Evolutionary conservation across 53 echinoderm and acorn worm genomes (phyloP).

Genomic region (Holothuria leucospilota): DNA sequence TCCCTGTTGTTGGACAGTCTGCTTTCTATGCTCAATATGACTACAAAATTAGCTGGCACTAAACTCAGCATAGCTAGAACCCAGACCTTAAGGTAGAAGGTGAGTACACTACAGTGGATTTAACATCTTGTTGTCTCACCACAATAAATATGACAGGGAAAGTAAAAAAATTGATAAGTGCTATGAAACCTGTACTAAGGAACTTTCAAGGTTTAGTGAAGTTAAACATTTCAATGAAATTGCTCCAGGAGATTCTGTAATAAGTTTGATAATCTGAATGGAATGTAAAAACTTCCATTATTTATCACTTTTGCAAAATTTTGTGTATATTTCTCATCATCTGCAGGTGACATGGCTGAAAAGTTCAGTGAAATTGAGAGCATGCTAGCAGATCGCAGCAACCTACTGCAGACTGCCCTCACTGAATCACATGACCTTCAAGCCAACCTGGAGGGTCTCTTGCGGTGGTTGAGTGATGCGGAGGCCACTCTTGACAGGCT

Average conservation of each 20-base stretch:
- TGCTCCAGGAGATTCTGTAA: not conserved
- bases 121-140: too few species aligned
- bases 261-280: not conserved
- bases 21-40: too few species aligned
- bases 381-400: constrained; percentile 87
- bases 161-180: too few species aligned
- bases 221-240: not conserved
- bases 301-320: not conserved
- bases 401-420: constrained; percentile 92
- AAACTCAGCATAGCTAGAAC: too few species aligned
- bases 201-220: too few species aligned
- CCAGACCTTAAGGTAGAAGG: too few species aligned
- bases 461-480: constrained; percentile 85
- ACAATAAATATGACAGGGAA: too few species aligned
- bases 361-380: constrained; percentile 87
- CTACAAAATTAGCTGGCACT: too few species aligned
- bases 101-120: too few species aligned
- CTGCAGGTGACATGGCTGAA: constrained; percentile 81
- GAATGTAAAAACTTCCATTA: not conserved
- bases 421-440: constrained; percentile 90
- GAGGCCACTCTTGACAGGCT: constrained; percentile 86
- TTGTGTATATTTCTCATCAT: not conserved
- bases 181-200: too few species aligned
- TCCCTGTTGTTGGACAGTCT: too few species aligned
- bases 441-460: constrained; percentile 84